Evolutionary conservation across 2,113 vertebrate species (phyloP), one percentile per base, ranked within the genome.

Genomic region (Romanogobio albipinnatus): DNA sequence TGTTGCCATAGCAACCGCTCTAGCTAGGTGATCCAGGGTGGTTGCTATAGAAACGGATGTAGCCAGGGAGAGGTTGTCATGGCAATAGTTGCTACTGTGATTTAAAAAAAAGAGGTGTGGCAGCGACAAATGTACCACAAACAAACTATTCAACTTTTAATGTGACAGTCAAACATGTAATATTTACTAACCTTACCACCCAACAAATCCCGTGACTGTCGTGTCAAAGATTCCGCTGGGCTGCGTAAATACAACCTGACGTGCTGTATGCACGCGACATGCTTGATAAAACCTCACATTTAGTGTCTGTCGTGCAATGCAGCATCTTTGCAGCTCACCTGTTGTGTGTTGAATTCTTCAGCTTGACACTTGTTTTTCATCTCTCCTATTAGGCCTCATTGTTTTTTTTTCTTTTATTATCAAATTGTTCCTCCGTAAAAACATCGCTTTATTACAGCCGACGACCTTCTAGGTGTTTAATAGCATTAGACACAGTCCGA

Each of bases 381-480:
- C 24, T 82, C 17, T 76, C 33, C 17, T 5, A 14, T 66, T 82
- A 86, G 84, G 88, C 88, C 88, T 75, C 77, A 82, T 87, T 13
- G 84, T 83, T 75, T 71, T 81, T 71, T 81, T 10, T 26, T 15
- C 13, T 33, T 70, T 56, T 22, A 15, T 39, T 56, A n/a, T n/a
- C 33, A 56, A 36, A 43, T 53, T 13, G 24, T 68, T 14, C 62
- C 49, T 49, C 47, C 19, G 49, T 19, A 70, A 58, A 77, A 70
- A 53, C 22, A 33, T 53, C 22, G 49, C 81, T 56, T 71, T 71
- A 36, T 17, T 71, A 4, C 0, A 81, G 26, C 9, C 29, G 7
- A 43, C 49, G 4, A 71, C 11, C 29, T 71, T 39, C 19, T 47
- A 51, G 26, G 19, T 53, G 45, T 15, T 4, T 76, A 77, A 49